A percentile compares a stretch with the other conserved stretches of the same genome.
Conservation (phyloP, 35 echinoderm and acorn worm genomes). For the Nesometra sesokonis region DNA sequence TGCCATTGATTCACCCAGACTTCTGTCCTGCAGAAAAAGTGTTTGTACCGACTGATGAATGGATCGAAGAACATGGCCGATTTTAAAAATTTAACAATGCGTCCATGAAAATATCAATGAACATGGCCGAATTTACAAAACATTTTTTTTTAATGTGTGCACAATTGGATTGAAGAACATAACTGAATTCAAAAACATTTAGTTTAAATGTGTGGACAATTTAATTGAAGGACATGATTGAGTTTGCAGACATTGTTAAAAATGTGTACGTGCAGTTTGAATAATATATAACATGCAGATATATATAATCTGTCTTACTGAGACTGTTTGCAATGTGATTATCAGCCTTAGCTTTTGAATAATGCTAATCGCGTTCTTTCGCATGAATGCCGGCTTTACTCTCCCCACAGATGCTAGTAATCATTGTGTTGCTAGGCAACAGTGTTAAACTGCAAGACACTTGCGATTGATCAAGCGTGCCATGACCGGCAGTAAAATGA, state of each 20-base stretch:
- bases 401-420: no score
- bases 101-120: background rate
- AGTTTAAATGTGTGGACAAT: no score
- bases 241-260: no score
- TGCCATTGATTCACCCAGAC: slow-evolving; percentile 57
- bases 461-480: background rate
- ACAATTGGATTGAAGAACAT: slow-evolving; percentile 1
- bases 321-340: background rate
- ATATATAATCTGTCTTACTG: background rate
- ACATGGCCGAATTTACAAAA: no score
- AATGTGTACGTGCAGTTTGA: no score
- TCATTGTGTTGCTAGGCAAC: background rate
- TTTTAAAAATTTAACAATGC: background rate
- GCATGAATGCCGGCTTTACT: background rate
- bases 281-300: background rate
- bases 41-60: slow-evolving; percentile 53
- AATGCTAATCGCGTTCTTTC: background rate
- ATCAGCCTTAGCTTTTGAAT: background rate
- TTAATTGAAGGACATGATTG: no score
- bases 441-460: background rate
- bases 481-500: background rate
- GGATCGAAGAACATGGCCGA: background rate
- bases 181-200: background rate
- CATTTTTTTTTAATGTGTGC: no score
- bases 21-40: slow-evolving; percentile 44